Conservation (phyloP, 2,797 vertebrate species). For the Cygnus olor region DNA sequence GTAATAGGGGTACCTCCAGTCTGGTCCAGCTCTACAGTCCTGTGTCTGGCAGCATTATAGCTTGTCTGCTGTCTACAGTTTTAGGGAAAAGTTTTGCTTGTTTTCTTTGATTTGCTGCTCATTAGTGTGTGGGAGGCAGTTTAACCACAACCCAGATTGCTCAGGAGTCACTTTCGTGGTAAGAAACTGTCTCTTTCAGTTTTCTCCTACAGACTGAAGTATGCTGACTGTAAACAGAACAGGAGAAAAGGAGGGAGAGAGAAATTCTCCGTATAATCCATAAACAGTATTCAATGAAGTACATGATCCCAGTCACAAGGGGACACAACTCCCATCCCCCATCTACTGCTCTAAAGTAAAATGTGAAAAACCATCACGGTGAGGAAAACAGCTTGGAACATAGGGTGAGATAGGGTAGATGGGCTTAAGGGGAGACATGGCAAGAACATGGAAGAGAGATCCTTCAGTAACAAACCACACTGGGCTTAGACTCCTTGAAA, state of each 20-base stretch:
- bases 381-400: neutral
- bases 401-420: neutral
- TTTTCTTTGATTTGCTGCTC: neutral
- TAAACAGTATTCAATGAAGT: fast-evolving
- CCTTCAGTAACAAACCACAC: neutral
- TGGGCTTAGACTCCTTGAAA: neutral
- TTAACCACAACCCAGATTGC: constrained; percentile 16
- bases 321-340: neutral
- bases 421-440: neutral
- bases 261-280: neutral
- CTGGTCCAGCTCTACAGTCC: neutral
- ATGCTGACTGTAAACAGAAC: constrained; percentile 7
- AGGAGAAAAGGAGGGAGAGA: neutral
- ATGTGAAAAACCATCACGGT: neutral
- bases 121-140: constrained; percentile 6
- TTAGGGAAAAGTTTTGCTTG: neutral
- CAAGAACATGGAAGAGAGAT: neutral
- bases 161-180: neutral
- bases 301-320: neutral
- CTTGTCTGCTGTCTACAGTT: neutral
- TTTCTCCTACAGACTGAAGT: neutral
- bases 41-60: neutral
- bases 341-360: neutral
- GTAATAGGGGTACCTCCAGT: neutral
- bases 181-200: constrained; percentile 4